These are phyloP conservation scores for Eretmocerus hayati DNA, from an alignment of 2,888 invertebrate genomes.

Conservation along the genomic window DNA sequence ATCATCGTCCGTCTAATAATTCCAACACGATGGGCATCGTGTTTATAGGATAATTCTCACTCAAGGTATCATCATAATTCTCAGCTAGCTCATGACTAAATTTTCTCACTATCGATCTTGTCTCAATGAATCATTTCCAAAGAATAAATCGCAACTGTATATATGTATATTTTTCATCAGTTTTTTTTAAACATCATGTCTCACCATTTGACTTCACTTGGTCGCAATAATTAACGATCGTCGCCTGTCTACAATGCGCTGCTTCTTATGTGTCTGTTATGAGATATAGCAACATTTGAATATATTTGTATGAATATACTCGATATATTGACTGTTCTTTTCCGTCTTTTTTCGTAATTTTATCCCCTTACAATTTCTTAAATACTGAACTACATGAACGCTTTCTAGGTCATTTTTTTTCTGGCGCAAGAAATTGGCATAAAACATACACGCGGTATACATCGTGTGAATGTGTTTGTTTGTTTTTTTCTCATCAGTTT, in stretches of 20 bases:
- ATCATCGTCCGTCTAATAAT: constrained; percentile 27
- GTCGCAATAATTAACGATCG: constrained; percentile 19
- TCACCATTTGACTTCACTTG: constrained; percentile 16
- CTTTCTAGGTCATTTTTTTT: constrained; percentile 1
- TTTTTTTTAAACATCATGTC: constrained; percentile 12
- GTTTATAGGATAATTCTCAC: constrained; percentile 11
- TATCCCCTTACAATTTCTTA: neutral
- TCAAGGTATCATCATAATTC: neutral
- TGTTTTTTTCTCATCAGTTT: neutral
- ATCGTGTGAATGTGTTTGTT: constrained; percentile 1
- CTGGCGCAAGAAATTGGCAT: constrained; percentile 21
- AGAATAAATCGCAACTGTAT: constrained; percentile 12
- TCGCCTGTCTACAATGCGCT: constrained; percentile 12
- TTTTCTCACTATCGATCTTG: neutral
- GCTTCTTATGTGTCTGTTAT: neutral
- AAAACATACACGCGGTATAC: constrained; percentile 13
- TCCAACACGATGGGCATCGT: constrained; percentile 13
- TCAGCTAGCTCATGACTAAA: neutral
- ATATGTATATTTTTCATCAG: neutral
- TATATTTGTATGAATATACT: constrained; percentile 17
- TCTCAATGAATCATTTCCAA: neutral
- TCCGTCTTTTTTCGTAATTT: constrained; percentile 9
- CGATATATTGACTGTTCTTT: constrained; percentile 21
- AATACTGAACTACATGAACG: neutral
- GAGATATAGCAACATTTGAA: constrained; percentile 14